Percentiles rank a stretch among this genome's conserved stretches.
phyloP scores from a whole-genome alignment of 2,113 vertebrate genomes.

The Gallinago media region DNA sequence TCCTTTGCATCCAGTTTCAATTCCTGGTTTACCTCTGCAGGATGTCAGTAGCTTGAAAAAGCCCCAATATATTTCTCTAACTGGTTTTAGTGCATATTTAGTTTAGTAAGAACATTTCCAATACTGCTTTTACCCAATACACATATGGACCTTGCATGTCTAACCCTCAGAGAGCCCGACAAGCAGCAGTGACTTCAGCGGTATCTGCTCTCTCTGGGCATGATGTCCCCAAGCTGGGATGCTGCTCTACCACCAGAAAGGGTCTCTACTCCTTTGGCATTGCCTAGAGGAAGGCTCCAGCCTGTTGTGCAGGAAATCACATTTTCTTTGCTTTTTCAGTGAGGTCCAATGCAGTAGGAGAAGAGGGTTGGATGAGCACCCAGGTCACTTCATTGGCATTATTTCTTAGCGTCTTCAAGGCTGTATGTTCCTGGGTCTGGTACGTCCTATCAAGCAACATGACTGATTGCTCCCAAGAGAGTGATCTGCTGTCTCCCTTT shows the following conservation, averaged over 20 bases:
- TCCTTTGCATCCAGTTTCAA: neutral
- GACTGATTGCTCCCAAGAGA: neutral
- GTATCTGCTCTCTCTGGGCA: neutral
- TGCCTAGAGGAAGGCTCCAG: neutral
- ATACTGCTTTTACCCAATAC: neutral
- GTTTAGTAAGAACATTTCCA: neutral
- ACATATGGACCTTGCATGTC: neutral
- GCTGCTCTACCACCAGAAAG: neutral
- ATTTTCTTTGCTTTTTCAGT: neutral
- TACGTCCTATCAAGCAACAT: neutral
- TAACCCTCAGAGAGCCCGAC: neutral
- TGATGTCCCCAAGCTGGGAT: neutral
- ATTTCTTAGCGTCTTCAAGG: neutral
- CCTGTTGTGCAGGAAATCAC: neutral
- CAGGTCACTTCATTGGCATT: accelerated
- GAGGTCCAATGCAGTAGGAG: accelerated
- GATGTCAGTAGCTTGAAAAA: neutral
- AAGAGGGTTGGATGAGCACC: neutral
- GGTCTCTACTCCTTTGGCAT: neutral
- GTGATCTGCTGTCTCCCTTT: neutral
- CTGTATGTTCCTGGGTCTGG: neutral
- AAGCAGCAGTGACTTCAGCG: neutral
- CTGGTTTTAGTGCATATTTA: neutral
- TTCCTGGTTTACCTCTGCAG: neutral
- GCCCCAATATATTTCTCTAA: neutral